phyloP scores from a whole-genome alignment of 2,888 invertebrate genomes.

The Galerucella pusilla region DNA sequence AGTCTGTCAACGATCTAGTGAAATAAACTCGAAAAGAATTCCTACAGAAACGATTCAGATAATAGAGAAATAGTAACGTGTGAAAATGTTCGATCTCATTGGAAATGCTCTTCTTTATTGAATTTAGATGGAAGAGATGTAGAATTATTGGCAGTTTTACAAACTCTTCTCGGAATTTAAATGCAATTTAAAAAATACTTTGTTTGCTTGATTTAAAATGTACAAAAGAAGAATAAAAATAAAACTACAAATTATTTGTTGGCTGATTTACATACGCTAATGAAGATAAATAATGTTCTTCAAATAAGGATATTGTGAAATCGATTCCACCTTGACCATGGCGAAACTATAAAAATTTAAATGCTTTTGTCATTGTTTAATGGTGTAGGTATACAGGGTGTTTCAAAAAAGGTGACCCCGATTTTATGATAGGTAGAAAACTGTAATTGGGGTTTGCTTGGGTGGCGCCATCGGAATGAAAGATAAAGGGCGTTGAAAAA shows the following conservation, averaged over 20 bases:
- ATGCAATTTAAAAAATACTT: not conserved
- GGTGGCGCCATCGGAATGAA: no score
- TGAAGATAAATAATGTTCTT: not conserved
- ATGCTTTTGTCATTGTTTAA: no score
- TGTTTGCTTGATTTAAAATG: not conserved
- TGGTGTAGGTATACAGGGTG: no score
- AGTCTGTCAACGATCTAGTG: conserved; percentile 38
- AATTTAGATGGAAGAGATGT: conserved; percentile 1
- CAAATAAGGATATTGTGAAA: not conserved
- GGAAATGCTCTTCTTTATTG: not conserved
- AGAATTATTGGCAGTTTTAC: conserved; percentile 1
- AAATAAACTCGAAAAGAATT: conserved; percentile 24
- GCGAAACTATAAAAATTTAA: no score
- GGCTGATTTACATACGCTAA: not conserved
- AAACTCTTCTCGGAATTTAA: not conserved
- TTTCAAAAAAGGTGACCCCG: no score
- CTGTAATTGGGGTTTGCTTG: no score
- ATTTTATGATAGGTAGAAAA: no score
- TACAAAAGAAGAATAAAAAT: not conserved
- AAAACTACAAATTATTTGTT: not conserved
- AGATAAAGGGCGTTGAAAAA: no score
- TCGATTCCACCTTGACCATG: no score
- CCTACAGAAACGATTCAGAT: conserved; percentile 9
- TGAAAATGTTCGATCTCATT: not conserved
- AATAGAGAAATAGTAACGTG: conserved; percentile 2